phyloP scores from a whole-genome alignment of 2,797 vertebrate species.

The Diplodus puntazzo region DNA sequence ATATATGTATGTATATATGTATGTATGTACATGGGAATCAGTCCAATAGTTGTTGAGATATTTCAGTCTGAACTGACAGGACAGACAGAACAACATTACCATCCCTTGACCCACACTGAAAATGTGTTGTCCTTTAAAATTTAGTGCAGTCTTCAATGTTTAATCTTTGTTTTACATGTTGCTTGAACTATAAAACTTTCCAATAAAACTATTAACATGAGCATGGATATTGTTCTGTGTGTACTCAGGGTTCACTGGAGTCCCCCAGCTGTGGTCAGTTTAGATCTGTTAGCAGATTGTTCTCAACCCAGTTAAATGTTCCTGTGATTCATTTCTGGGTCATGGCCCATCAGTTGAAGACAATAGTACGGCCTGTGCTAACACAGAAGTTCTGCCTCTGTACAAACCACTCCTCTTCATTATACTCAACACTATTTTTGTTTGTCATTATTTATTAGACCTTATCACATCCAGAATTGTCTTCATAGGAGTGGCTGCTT shows the following conservation, averaged over 20 bases:
- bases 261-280: slow-evolving; percentile 15
- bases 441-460: background rate
- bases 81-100: background rate
- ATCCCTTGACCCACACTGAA: background rate
- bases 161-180: background rate
- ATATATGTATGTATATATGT: too few species aligned
- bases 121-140: background rate
- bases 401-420: background rate
- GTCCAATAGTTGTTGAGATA: background rate
- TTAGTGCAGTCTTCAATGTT: background rate
- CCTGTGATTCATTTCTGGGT: slow-evolving; percentile 38
- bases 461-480: too few species aligned
- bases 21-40: too few species aligned
- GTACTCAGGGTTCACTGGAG: slow-evolving; percentile 2
- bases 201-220: slow-evolving; percentile 8
- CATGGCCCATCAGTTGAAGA: slow-evolving; percentile 25
- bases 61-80: background rate
- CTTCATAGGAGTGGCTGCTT: too few species aligned
- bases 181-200: background rate
- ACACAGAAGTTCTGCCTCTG: slow-evolving; percentile 3
- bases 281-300: slow-evolving; percentile 25
- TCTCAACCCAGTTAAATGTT: slow-evolving; percentile 30
- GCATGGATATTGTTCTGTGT: slow-evolving; percentile 9
- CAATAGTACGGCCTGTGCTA: slow-evolving; percentile 31
- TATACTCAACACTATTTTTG: background rate